Evolutionary conservation across 2,888 invertebrate genomes (phyloP).

Genomic region (Leptarthrus brevirostris): DNA sequence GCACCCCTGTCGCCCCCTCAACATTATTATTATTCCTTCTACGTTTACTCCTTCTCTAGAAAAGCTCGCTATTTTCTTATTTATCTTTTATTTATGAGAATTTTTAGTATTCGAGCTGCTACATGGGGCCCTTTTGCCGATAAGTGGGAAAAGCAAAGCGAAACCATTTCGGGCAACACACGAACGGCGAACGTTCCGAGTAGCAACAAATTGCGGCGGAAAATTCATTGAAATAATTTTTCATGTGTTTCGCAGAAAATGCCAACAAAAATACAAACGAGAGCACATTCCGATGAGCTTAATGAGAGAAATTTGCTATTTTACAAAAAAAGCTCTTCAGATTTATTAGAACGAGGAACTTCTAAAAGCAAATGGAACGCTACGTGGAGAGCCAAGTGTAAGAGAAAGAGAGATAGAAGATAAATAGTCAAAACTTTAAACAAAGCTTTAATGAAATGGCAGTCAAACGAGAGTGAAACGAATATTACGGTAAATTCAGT

Average conservation of each 20-base stretch:
- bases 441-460: too few relatives aligned
- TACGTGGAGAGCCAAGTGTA: too few relatives aligned
- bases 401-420: too few relatives aligned
- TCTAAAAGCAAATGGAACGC: too few relatives aligned
- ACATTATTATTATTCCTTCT: conserved; percentile 26
- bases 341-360: too few relatives aligned
- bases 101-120: conserved; percentile 8
- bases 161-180: not conserved
- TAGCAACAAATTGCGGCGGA: conserved; percentile 26
- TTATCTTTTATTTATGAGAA: conserved; percentile 39
- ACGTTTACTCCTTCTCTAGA: conserved; percentile 25
- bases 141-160: not conserved
- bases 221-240: conserved; percentile 42
- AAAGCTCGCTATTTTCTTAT: conserved; percentile 36
- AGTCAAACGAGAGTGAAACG: too few relatives aligned
- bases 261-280: conserved; percentile 20
- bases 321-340: too few relatives aligned
- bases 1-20: not conserved
- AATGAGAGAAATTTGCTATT: conserved; percentile 9
- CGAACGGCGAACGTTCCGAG: not conserved
- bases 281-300: not conserved
- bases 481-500: too few relatives aligned
- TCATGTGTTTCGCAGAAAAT: not conserved
- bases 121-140: not conserved
- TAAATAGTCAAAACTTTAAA: too few relatives aligned